Evolutionary conservation across 2,797 vertebrate genomes (phyloP).

Genomic region (Xiphophorus birchmanni): DNA sequence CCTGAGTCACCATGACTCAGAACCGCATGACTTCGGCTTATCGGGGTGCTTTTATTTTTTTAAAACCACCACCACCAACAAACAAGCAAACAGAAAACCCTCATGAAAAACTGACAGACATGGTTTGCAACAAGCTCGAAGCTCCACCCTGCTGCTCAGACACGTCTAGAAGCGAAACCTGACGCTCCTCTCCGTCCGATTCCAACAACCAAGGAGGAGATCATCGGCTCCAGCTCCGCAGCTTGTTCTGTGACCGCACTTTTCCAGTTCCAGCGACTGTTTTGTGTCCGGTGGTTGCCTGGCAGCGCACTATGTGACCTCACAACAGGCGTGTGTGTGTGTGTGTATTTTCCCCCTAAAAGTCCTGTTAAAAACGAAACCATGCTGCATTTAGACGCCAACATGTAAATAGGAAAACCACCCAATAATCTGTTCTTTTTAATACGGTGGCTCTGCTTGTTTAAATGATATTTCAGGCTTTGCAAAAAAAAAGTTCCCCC

Average conservation of each 20-base stretch:
- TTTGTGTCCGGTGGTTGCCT: slow-evolving; percentile 65
- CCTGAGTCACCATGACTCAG: slow-evolving; percentile 1
- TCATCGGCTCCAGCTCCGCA: not conserved
- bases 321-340: slow-evolving; percentile 52
- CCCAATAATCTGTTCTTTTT: not conserved
- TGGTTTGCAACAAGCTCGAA: not conserved
- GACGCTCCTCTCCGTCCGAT: not conserved
- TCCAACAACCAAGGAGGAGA: not conserved
- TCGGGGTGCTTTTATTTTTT: not conserved
- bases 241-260: slow-evolving; percentile 28
- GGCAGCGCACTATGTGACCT: slow-evolving; percentile 59
- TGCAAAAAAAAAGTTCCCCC: not conserved
- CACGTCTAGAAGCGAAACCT: not conserved
- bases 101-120: not conserved
- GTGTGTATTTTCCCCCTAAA: slow-evolving; percentile 41
- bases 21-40: not conserved
- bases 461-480: not conserved
- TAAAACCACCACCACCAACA: not conserved
- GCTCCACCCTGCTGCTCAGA: not conserved
- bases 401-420: not conserved
- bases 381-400: not conserved
- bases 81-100: not conserved
- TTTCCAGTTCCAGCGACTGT: slow-evolving; percentile 70
- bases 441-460: not conserved
- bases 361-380: slow-evolving; percentile 30